These are phyloP conservation scores for Apotomis capreana DNA, from an alignment of 2,888 invertebrate genomes.

Conservation along the genomic window DNA sequence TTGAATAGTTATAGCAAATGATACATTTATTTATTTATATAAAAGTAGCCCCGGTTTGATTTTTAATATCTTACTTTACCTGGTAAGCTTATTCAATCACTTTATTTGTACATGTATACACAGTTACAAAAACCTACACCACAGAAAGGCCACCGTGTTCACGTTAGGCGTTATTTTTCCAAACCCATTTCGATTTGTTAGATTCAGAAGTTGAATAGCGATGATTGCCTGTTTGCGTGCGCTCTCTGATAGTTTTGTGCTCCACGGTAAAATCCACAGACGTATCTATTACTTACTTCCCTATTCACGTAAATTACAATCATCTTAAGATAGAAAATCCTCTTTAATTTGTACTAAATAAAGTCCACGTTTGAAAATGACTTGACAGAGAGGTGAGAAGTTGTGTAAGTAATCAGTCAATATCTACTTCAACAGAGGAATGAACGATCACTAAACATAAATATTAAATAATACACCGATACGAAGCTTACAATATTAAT, in stretches of 20 bases:
- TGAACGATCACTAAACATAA: constrained; percentile 63
- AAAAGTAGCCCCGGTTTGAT: not conserved
- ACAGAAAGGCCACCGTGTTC: constrained; percentile 49
- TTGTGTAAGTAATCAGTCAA: constrained; percentile 6
- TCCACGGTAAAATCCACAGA: constrained; percentile 52
- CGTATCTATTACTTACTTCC: constrained; percentile 23
- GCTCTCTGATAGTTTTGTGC: constrained; percentile 63
- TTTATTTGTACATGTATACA: not conserved
- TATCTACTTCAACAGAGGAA: constrained; percentile 43
- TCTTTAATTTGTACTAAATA: not conserved
- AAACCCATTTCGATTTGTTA: constrained; percentile 69
- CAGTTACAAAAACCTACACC: constrained; percentile 42
- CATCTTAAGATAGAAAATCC: not conserved
- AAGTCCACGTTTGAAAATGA: not conserved
- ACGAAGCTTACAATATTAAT: constrained; percentile 62
- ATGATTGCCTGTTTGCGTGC: constrained; percentile 78
- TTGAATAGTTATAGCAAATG: too few relatives aligned
- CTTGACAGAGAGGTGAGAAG: not conserved
- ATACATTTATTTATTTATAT: too few relatives aligned
- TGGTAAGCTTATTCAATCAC: not conserved
- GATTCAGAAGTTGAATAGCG: constrained; percentile 66
- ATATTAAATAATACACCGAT: constrained; percentile 56
- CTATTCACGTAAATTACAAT: not conserved
- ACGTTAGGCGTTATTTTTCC: constrained; percentile 50
- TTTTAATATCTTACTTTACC: not conserved